Conservation (phyloP, 1,140 invertebrate genomes). For the Oryzaephilus surinamensis region DNA sequence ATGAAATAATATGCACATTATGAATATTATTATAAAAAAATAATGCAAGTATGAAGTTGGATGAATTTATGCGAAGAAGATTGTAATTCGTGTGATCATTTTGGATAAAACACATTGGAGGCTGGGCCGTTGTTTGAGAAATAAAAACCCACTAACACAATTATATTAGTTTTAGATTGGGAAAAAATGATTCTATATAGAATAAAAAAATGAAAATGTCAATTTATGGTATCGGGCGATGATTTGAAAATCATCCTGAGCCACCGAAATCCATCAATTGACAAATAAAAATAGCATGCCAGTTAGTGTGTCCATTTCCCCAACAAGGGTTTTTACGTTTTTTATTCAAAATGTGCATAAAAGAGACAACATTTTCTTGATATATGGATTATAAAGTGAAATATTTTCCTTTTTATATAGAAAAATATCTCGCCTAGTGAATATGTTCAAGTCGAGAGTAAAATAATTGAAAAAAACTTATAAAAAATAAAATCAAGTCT, state of each 20-base stretch:
- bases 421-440: no score
- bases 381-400: slow-evolving; percentile 6
- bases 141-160: slow-evolving; percentile 3
- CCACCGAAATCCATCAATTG: slow-evolving; percentile 26
- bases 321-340: slow-evolving; percentile 23
- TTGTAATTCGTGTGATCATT: no score
- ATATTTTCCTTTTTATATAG: slow-evolving; percentile 8
- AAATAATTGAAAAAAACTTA: no score
- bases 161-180: neutral
- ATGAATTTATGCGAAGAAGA: no score
- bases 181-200: neutral
- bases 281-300: slow-evolving; percentile 12
- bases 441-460: no score
- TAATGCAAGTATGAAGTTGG: no score
- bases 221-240: slow-evolving; percentile 27
- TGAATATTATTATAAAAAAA: no score
- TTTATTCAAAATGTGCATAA: slow-evolving; percentile 10
- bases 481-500: no score
- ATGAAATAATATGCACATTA: no score
- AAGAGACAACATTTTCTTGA: slow-evolving; percentile 6
- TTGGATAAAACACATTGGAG: slow-evolving; percentile 22
- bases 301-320: slow-evolving; percentile 9
- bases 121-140: slow-evolving; percentile 29
- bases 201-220: slow-evolving; percentile 11
- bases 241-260: slow-evolving; percentile 26